Evolutionary conservation across 2,113 vertebrate species (phyloP).

Genomic region (Rhea americana): DNA sequence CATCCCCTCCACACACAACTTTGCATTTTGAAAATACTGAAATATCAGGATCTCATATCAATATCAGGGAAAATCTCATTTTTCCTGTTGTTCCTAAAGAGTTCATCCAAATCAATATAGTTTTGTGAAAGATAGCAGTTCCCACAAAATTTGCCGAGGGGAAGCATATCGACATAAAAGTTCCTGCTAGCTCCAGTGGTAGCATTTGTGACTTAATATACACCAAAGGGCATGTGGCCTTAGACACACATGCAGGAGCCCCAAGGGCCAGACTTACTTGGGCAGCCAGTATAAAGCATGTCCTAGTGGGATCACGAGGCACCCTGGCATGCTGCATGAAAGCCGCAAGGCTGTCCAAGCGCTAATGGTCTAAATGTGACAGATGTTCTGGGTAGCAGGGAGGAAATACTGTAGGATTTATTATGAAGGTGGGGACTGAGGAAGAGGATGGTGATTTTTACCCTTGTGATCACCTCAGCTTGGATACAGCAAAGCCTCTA

Average conservation of each 20-base stretch:
- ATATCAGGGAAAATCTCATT: too few species aligned
- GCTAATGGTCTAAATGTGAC: background rate
- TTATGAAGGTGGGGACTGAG: background rate
- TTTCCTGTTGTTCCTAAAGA: background rate
- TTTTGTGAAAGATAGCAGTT: background rate
- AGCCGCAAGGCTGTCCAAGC: background rate
- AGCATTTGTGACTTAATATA: background rate
- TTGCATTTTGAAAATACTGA: background rate
- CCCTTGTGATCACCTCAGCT: background rate
- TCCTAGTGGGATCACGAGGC: background rate
- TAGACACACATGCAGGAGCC: background rate
- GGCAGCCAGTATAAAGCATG: too few species aligned
- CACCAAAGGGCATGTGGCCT: rapidly evolving
- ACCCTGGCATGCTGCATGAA: background rate
- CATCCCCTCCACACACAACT: background rate
- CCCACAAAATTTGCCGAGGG: background rate
- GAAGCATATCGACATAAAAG: rapidly evolving
- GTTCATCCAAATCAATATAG: background rate
- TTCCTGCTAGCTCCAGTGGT: background rate
- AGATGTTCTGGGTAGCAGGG: background rate
- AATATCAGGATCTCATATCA: background rate
- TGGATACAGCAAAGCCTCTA: background rate
- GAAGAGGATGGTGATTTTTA: background rate
- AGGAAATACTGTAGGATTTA: too few species aligned
- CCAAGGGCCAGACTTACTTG: too few species aligned